Evolutionary conservation across 2,888 invertebrate genomes (phyloP), one percentile per base, ranked within the genome.

Genomic region (Mimachlamys varia): DNA sequence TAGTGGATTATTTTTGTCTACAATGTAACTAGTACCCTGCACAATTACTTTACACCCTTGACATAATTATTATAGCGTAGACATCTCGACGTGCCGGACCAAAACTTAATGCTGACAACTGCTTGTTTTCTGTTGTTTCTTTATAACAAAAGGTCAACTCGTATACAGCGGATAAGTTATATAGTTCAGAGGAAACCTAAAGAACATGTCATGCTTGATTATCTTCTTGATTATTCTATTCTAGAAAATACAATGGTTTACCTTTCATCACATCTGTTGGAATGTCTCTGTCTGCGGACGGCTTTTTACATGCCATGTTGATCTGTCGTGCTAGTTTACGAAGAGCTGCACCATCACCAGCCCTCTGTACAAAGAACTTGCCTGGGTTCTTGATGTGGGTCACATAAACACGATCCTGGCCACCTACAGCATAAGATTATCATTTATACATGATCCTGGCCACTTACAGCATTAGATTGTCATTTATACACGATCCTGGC

Each of bases 361-460:
- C 88, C 95, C 94, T 93, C 90, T 97, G 97, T 3, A 98, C 97
- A 94, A 97, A 98, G 95, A 98, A 98, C 91, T 97, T 96, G 89
- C 97, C 97, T 0, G 98, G 98, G 90, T 97, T 97, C 87, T 97
- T 96, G n/a, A 98, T 97, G 94, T 97, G 97, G 0, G 97, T 97
- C 55, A 98, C 97, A 94, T 97, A 97, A 53, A 97, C 97, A 89
- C 97, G 93, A 93, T 97, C 97, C 92, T 97, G 97, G 7, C 96
- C 95, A 62, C 97, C 97, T 97, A 96, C 12, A 93, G 94, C n/a
- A 27, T 37, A 4, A 58, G 22, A 22, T 58, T 58, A n/a, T 58
- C 22, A 58, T 19, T 58, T 58, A 15, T 53, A 97, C 97, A 89
- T 97, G 93, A 93, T 97, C 97, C 92, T 97, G 97, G 7, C 96